Evolutionary conservation across 2,113 vertebrate species (phyloP).

Genomic region (Bubo scandiacus): DNA sequence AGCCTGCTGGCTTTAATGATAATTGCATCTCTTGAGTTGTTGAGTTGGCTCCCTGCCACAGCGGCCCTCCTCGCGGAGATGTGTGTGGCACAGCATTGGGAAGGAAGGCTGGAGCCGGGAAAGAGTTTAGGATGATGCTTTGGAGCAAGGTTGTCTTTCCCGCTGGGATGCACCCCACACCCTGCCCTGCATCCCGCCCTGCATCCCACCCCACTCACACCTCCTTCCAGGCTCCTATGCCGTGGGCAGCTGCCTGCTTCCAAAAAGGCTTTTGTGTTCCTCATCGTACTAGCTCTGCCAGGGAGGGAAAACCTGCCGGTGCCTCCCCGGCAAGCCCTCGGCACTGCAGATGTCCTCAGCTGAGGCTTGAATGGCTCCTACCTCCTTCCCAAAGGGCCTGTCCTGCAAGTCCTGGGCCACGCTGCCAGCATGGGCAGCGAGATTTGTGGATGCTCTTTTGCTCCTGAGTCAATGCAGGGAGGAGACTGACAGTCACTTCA

Average conservation of each 20-base stretch:
- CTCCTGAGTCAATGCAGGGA: neutral
- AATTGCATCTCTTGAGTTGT: slow-evolving; percentile 44
- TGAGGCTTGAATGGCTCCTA: neutral
- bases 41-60: neutral
- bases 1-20: slow-evolving; percentile 52
- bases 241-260: neutral
- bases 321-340: neutral
- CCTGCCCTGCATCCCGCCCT: neutral
- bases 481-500: neutral
- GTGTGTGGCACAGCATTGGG: slow-evolving; percentile 12
- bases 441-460: neutral
- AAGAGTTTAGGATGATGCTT: neutral
- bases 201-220: neutral
- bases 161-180: accelerated
- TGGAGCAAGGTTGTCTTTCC: neutral
- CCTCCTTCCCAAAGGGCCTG: neutral
- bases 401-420: neutral
- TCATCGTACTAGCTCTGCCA: neutral
- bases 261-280: neutral
- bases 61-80: neutral
- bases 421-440: neutral
- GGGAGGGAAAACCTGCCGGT: neutral
- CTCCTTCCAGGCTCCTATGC: neutral
- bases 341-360: neutral
- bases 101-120: neutral